Evolutionary conservation across 2,797 vertebrate species (phyloP).

Genomic region (Channallabes apus): DNA sequence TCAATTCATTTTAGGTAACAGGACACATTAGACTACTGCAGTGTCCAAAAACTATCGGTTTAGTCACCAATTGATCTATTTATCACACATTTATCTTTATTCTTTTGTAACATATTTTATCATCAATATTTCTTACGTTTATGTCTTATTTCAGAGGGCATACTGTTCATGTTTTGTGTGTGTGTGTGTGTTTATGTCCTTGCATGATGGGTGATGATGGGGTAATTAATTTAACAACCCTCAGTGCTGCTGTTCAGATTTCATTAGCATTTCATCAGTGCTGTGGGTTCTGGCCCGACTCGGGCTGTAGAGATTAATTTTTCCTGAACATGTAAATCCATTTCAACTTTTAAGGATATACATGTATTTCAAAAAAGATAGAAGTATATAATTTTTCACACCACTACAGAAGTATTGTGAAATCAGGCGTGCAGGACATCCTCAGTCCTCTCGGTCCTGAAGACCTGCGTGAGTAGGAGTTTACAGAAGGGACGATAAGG

Average conservation of each 20-base stretch:
- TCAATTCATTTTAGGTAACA: neutral
- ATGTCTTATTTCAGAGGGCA: neutral
- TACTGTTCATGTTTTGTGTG: neutral
- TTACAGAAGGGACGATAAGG: too few relatives aligned
- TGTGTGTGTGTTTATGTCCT: slow-evolving; percentile 20
- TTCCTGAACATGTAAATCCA: too few relatives aligned
- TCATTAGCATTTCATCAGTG: slow-evolving; percentile 74
- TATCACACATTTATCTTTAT: too few relatives aligned
- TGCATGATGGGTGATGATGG: slow-evolving; percentile 64
- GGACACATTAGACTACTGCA: neutral
- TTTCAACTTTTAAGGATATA: too few relatives aligned
- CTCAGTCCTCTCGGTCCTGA: too few relatives aligned
- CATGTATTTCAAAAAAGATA: too few relatives aligned
- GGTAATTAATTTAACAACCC: slow-evolving; percentile 73
- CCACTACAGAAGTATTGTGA: too few relatives aligned
- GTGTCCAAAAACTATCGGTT: neutral
- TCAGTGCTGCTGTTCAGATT: slow-evolving; percentile 70
- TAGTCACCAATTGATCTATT: neutral
- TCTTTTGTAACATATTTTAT: neutral
- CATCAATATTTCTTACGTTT: neutral
- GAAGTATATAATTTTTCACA: too few relatives aligned
- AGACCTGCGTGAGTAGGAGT: too few relatives aligned
- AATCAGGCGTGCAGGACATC: too few relatives aligned
- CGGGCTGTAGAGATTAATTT: neutral
- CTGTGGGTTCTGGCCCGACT: slow-evolving; percentile 45